A percentile compares a stretch with the other conserved stretches of the same genome.
phyloP scores from a whole-genome alignment of 2,113 vertebrate genomes.

The Lota lota region DNA sequence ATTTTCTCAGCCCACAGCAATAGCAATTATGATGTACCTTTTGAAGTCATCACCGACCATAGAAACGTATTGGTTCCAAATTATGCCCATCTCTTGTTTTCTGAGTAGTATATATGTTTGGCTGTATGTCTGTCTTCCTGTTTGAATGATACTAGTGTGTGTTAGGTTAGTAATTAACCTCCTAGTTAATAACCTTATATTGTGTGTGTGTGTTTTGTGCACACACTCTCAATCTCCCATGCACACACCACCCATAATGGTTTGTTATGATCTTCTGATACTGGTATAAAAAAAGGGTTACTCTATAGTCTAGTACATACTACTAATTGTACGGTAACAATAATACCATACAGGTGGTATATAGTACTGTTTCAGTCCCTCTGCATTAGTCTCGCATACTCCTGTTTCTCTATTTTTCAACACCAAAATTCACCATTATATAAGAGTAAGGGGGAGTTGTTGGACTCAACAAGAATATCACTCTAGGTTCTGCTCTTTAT shows the following conservation, averaged over 20 bases:
- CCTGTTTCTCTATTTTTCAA: neutral
- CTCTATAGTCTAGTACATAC: no score
- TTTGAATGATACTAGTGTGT: neutral
- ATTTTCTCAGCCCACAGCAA: conserved; percentile 56
- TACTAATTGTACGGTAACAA: no score
- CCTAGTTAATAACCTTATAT: no score
- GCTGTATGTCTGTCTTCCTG: neutral
- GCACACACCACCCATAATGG: no score
- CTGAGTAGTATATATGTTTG: neutral
- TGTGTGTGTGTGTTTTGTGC: no score
- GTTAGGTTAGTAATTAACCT: no score
- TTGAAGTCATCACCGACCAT: conserved; percentile 52
- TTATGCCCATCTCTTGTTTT: conserved; percentile 10
- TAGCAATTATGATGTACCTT: conserved; percentile 40
- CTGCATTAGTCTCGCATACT: neutral
- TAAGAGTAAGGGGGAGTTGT: conserved; percentile 47
- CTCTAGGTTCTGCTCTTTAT: neutral
- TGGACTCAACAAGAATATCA: conserved; percentile 27
- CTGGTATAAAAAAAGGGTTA: no score
- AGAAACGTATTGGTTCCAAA: conserved; percentile 31
- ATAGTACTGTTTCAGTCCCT: conserved; percentile 46
- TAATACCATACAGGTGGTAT: no score
- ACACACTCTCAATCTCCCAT: no score
- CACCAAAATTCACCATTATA: conserved; percentile 42
- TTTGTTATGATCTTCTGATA: no score